Evolutionary conservation across 2,888 invertebrate species (phyloP), one percentile per base, ranked within the genome.

Genomic region (Conus canariensis): DNA sequence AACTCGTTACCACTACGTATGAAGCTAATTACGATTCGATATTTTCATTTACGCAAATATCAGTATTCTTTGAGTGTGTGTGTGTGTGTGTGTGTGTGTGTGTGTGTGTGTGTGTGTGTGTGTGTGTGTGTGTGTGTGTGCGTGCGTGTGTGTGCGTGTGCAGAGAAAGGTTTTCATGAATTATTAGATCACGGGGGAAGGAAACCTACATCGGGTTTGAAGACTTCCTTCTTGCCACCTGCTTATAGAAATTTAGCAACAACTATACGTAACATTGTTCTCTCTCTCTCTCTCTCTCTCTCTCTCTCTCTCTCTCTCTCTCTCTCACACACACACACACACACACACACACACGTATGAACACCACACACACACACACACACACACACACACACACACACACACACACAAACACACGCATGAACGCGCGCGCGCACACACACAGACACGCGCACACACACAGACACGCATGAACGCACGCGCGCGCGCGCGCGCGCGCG

Each of bases 51-150:
- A 64, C 6, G 16, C 16, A 64, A 6, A 6, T 64, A 64, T 14
- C 60, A 6, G 60, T 64, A 64, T 64, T 64, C 10, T 14, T 14
- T 4, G 60, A 3, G 8, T 64, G 8, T 64, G 60, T 19, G 70
- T 70, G 30, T 56, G 70, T n/a, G 70, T 8, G 85, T 85, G 30
- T 85, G 85, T 85, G 45, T 85, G 58, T 56, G 85, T 85, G 58
- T 25, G 85, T 85, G 85, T 56, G 85, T 85, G 85, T 85, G 85
- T 85, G 56, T 85, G 30, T 30, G 30, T 30, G 30, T 30, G 30
- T 30, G 70, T 70, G 30, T 56, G 70, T n/a, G 70, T 8, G 85
- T 85, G 30, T 85, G 85, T 85, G 45, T 85, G 58, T 56, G 85
- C 60, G 58, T 25, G 85, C 60, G 85, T 56, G 85, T 85, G 85